These are phyloP conservation scores for Slavum lentiscoides DNA, from an alignment of 2,888 invertebrate species.

Conservation along the genomic window DNA sequence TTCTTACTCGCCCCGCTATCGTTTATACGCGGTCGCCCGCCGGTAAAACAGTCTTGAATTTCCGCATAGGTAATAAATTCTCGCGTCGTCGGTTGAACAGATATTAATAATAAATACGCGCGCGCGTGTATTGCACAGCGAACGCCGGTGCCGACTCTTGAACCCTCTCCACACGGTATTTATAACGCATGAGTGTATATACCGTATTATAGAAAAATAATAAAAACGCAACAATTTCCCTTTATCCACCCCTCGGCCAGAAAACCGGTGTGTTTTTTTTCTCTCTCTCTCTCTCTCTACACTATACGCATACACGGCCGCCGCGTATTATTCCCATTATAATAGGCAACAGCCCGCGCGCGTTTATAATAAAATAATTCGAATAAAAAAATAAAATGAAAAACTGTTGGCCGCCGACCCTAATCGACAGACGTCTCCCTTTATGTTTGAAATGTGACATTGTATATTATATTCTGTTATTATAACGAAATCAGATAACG, in stretches of 20 bases:
- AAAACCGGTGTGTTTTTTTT: constrained; percentile 42
- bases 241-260: background rate
- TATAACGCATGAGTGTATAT: background rate
- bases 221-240: constrained; percentile 12
- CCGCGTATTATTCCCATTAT: constrained; percentile 42
- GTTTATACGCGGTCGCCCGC: background rate
- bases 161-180: constrained; percentile 4
- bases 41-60: constrained; percentile 4
- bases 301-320: background rate
- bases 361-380: constrained; percentile 29
- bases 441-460: constrained; percentile 23
- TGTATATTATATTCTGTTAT: constrained; percentile 41
- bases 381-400: background rate
- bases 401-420: constrained; percentile 37
- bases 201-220: background rate
- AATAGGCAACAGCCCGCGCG: background rate
- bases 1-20: too few relatives aligned
- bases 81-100: background rate
- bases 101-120: background rate
- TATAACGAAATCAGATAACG: constrained; percentile 53
- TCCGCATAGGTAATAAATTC: background rate
- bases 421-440: constrained; percentile 38
- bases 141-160: constrained; percentile 30
- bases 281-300: background rate
- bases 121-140: background rate